phyloP scores from a whole-genome alignment of 1,140 invertebrate species.

The Heliconius hermathena region DNA sequence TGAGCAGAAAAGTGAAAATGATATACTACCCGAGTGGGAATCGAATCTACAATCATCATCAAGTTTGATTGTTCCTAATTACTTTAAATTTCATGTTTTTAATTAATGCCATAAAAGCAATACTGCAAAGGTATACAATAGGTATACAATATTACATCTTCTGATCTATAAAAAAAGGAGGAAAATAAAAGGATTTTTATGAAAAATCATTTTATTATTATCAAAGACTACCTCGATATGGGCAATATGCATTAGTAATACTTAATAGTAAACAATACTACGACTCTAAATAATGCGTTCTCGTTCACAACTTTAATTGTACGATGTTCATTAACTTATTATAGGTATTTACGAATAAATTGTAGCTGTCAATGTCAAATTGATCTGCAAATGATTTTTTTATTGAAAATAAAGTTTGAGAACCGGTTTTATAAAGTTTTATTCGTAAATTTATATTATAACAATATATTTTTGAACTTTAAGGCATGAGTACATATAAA shows the following conservation, averaged over 20 bases:
- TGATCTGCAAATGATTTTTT: neutral
- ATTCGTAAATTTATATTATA: conserved; percentile 34
- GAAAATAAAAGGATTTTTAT: conserved; percentile 4
- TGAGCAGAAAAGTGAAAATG: too few species aligned
- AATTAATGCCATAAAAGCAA: too few species aligned
- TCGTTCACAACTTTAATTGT: conserved; percentile 48
- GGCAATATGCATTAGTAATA: conserved; percentile 54
- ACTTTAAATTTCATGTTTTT: too few species aligned
- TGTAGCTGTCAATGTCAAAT: neutral
- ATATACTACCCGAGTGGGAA: too few species aligned
- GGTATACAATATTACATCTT: too few species aligned
- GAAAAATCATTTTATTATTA: conserved; percentile 58
- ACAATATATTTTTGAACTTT: conserved; percentile 40
- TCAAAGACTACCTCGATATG: conserved; percentile 54
- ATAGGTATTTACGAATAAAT: conserved; percentile 37
- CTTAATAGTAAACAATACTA: conserved; percentile 49
- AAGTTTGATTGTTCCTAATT: too few species aligned
- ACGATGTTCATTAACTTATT: conserved; percentile 34
- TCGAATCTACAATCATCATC: too few species aligned
- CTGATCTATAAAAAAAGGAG: neutral
- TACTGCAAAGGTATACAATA: too few species aligned
- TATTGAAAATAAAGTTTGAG: neutral
- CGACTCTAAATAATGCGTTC: conserved; percentile 45
- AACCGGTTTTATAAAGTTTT: neutral
- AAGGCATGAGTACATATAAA: conserved; percentile 36